Evolutionary conservation across 2,113 vertebrate genomes (phyloP).

Genomic region (Bufo bufo): DNA sequence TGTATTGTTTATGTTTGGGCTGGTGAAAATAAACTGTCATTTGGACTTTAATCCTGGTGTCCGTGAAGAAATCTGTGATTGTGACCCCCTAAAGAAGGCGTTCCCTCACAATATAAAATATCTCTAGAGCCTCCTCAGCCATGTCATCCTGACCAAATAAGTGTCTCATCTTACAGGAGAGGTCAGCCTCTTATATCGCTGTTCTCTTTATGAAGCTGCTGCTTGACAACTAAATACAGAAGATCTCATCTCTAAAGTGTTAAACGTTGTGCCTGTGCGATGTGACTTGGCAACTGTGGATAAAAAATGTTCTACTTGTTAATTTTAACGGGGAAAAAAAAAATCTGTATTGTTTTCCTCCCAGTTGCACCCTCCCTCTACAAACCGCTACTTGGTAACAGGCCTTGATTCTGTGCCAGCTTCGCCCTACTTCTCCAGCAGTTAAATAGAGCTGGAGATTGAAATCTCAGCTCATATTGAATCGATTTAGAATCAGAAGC

Average conservation of each 20-base stretch:
- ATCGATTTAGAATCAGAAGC: constrained; percentile 46
- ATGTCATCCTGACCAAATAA: not conserved
- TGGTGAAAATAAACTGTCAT: too few species aligned
- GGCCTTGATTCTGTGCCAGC: constrained; percentile 32
- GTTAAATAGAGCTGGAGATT: constrained; percentile 31
- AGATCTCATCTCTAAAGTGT: not conserved
- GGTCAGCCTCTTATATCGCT: not conserved
- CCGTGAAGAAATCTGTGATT: too few species aligned
- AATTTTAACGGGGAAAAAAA: not conserved
- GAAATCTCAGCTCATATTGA: constrained; percentile 53
- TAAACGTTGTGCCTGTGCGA: not conserved
- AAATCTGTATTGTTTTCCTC: constrained; percentile 7
- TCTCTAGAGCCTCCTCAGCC: too few species aligned
- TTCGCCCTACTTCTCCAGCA: constrained; percentile 16
- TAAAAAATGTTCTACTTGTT: constrained; percentile 23
- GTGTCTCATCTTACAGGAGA: not conserved
- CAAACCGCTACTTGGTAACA: constrained; percentile 16
- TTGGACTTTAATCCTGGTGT: too few species aligned
- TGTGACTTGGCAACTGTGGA: not conserved
- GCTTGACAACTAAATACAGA: not conserved
- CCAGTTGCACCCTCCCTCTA: constrained; percentile 22
- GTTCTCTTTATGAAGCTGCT: not conserved
- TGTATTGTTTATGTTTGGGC: too few species aligned
- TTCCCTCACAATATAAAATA: too few species aligned
- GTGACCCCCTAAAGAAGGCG: too few species aligned